Evolutionary conservation across 1,140 invertebrate genomes (phyloP).

Genomic region (Caenorhabditis tropicalis): DNA sequence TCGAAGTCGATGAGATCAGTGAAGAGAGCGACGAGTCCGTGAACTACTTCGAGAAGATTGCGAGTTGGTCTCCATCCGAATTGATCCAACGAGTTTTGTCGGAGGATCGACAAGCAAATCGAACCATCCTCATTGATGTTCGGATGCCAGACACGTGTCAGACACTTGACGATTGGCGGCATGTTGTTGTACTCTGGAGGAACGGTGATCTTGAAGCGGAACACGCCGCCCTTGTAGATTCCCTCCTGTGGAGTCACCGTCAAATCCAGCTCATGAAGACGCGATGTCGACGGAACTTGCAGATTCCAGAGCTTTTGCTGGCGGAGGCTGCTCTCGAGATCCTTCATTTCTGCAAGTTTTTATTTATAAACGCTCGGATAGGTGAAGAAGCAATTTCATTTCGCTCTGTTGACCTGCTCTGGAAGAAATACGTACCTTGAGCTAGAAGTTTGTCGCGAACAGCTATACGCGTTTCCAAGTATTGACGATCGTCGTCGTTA

Average conservation of each 20-base stretch:
- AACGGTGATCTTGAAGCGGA: constrained; percentile 84
- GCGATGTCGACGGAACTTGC: constrained; percentile 80
- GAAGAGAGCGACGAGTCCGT: constrained; percentile 90
- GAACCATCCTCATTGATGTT: constrained; percentile 89
- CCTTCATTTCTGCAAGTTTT: constrained; percentile 80
- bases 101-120: constrained; percentile 87
- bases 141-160: constrained; percentile 89
- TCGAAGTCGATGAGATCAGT: constrained; percentile 93
- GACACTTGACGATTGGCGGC: constrained; percentile 89
- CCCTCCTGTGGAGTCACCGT: constrained; percentile 86
- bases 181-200: constrained; percentile 94
- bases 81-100: constrained; percentile 90
- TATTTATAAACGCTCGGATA: too few species aligned
- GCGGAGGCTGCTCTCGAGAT: constrained; percentile 83
- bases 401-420: not conserved
- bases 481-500: constrained; percentile 63
- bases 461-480: constrained; percentile 77
- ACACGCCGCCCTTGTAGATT: constrained; percentile 85
- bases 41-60: constrained; percentile 87
- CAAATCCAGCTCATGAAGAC: constrained; percentile 82
- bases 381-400: too few species aligned
- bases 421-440: constrained; percentile 77
- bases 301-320: constrained; percentile 81
- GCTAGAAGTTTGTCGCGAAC: constrained; percentile 84
- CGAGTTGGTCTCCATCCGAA: constrained; percentile 91